Conservation (phyloP, 1,140 invertebrate species). For the Saccostrea echinata region DNA sequence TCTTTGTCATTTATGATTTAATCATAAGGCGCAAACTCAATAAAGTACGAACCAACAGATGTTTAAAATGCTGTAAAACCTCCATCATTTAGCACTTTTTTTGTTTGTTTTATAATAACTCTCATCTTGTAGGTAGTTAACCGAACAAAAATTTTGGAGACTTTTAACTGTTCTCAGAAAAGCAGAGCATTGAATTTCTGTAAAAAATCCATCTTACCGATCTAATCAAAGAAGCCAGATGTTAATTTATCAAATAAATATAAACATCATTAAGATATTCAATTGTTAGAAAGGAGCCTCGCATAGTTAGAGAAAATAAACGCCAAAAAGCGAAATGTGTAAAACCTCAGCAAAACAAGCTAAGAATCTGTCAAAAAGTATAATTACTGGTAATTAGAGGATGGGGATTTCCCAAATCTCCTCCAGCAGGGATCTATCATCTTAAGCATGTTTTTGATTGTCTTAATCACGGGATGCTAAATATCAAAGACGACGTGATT, state of each 20-base stretch:
- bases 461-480: slow-evolving; percentile 10
- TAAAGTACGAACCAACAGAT: background rate
- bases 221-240: slow-evolving; percentile 11
- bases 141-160: background rate
- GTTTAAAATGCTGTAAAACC: slow-evolving; percentile 21
- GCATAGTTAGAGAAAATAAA: slow-evolving; percentile 4
- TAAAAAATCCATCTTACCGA: background rate
- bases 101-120: slow-evolving; percentile 4
- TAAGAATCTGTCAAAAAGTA: slow-evolving; percentile 2
- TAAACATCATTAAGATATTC: slow-evolving; percentile 15
- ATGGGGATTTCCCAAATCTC: background rate
- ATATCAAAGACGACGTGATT: background rate
- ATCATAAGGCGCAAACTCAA: background rate
- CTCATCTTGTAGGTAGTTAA: slow-evolving; percentile 5
- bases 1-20: slow-evolving; percentile 1
- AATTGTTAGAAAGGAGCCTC: background rate
- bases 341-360: background rate
- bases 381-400: slow-evolving; percentile 21
- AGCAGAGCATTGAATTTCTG: background rate
- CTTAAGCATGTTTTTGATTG: slow-evolving; percentile 31
- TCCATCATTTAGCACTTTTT: background rate
- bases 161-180: background rate
- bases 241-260: background rate
- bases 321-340: background rate
- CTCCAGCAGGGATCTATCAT: slow-evolving; percentile 15